These are phyloP conservation scores for Aspidiotus destructor DNA, from an alignment of 2,888 invertebrate species.

Conservation along the genomic window DNA sequence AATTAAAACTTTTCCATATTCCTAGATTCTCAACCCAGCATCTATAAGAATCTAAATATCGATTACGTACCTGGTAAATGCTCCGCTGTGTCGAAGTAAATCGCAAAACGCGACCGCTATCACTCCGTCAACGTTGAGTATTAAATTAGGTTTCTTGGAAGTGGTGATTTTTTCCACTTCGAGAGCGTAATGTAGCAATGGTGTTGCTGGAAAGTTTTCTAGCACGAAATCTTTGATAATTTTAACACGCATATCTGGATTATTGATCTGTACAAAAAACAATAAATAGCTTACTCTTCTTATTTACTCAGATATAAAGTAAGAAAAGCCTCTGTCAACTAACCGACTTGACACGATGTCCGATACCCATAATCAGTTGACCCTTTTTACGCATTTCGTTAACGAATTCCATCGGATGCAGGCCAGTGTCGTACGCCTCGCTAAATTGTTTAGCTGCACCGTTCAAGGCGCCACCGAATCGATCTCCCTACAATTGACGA, in stretches of 20 bases:
- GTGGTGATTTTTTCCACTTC: conserved; percentile 99
- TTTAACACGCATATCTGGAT: conserved; percentile 96
- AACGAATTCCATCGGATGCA: conserved; percentile 96
- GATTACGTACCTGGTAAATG: conserved; percentile 71
- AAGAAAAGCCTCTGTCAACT: conserved; percentile 37
- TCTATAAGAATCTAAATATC: neutral
- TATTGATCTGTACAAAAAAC: conserved; percentile 62
- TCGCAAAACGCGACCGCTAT: conserved; percentile 97
- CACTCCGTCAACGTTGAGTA: conserved; percentile 97
- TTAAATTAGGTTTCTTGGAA: conserved; percentile 98
- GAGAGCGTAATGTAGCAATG: conserved; percentile 87
- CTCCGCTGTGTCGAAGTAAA: conserved; percentile 83
- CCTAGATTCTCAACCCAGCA: conserved; percentile 9
- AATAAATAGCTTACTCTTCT: neutral
- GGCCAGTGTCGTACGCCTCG: conserved; percentile 86
- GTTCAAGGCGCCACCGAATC: conserved; percentile 97
- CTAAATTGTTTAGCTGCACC: conserved; percentile 96
- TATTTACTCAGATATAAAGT: too few species aligned
- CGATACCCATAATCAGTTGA: conserved; percentile 97
- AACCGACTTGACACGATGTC: conserved; percentile 70
- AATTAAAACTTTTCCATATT: neutral
- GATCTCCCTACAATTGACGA: conserved; percentile 68
- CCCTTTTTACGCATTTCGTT: conserved; percentile 95
- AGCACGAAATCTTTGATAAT: conserved; percentile 93
- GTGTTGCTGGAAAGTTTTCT: conserved; percentile 85